Base-by-base conservation (phyloP, 2,797 vertebrate genomes). In the Alca torda region DNA sequence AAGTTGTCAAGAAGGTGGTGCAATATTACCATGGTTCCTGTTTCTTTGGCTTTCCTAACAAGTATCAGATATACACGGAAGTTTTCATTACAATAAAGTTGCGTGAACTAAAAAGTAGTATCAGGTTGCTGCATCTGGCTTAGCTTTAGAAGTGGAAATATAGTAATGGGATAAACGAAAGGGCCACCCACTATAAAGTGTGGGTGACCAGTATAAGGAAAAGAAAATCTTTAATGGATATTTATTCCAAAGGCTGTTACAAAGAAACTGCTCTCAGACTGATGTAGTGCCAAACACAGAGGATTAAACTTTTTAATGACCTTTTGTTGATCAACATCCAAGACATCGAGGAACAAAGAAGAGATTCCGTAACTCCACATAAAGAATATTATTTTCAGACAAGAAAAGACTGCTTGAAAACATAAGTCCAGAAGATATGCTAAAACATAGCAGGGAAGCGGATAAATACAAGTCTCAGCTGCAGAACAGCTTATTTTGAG, bases 161-260 rank as follows among this genome's bases (percentile, higher is more conserved):
- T 18, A 97, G 95, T 91, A 97, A 96, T 10, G 41, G 93, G 77
- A 95, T 94, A 97, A 95, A 96, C 11, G 90, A 97, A 91, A 94
- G 57, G 98, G 96, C 98, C 98, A 98, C 98, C 98, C 97, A 98
- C 98, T 96, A 72, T 89, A 96, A 93, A 97, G 94, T 96, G 96
- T 89, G 96, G 96, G 96, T 98, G 97, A 98, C 97, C 95, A 91
- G 50, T 95, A 83, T 87, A 78, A 97, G 90, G 91, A 88, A 97
- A 92, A 63, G 30, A 15, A 94, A 60, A 69, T 41, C 89, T 93
- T 95, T 97, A 98, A 97, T 97, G 96, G 91, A 60, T 97, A 97
- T 98, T 98, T 98, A 97, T 97, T 97, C 95, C 93, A 94, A 97
- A 96, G 73, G 51, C 69, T 90, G 89, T 93, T 95, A 93, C 96